phyloP scores from a whole-genome alignment of 2,113 vertebrate genomes.

The Drymodes brunneopygia region DNA sequence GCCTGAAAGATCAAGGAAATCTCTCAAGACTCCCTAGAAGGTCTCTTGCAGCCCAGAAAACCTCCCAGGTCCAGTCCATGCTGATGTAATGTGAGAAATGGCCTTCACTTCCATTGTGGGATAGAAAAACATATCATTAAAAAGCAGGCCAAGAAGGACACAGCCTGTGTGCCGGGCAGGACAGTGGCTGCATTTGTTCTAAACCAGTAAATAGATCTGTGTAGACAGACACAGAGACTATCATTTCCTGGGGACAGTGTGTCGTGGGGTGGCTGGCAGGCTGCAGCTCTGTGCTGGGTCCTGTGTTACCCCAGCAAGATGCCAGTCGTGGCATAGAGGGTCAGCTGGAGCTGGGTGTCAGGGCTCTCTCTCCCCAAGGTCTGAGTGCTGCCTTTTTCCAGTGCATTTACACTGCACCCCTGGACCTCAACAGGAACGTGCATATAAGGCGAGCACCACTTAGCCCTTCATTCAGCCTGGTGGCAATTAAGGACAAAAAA shows the following conservation, averaged over 20 bases:
- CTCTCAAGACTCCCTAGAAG: neutral
- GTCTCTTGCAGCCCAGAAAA: neutral
- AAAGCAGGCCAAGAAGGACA: neutral
- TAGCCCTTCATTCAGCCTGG: neutral
- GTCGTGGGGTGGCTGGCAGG: neutral
- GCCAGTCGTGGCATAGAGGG: neutral
- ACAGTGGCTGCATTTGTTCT: neutral
- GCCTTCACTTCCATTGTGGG: neutral
- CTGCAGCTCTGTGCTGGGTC: neutral
- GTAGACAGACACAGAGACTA: neutral
- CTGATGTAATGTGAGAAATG: accelerated
- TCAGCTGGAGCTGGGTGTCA: neutral
- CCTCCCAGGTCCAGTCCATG: neutral
- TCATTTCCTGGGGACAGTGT: neutral
- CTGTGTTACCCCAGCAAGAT: accelerated
- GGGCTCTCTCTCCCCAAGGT: neutral
- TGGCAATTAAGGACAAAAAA: neutral
- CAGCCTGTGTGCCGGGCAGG: accelerated
- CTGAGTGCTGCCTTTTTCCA: neutral
- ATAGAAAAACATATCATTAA: neutral
- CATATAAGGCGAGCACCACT: neutral
- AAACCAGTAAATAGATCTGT: neutral
- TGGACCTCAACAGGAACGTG: neutral
- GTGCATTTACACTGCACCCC: accelerated
- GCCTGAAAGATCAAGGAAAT: neutral